Conservation (phyloP, 1,140 invertebrate genomes). For the Pentalonia nigronervosa region DNA sequence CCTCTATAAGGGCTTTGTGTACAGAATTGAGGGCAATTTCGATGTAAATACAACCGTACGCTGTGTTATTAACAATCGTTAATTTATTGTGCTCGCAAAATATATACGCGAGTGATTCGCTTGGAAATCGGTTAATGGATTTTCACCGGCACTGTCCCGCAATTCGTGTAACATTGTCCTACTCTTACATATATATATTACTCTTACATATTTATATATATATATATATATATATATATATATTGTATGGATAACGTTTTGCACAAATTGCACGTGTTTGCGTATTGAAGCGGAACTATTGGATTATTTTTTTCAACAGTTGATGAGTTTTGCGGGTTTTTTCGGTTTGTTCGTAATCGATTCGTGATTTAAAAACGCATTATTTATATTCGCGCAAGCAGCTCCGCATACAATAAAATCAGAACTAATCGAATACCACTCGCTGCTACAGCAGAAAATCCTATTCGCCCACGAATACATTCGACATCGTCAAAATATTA, state of each 20-base stretch:
- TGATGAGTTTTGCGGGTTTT: conserved; percentile 6
- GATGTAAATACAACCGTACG: not conserved
- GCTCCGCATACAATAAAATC: not conserved
- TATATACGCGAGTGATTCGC: not conserved
- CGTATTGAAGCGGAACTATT: conserved; percentile 3
- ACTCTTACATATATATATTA: not conserved
- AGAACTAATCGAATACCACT: not conserved
- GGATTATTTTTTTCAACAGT: not conserved
- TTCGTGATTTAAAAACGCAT: conserved; percentile 12
- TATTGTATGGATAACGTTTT: not conserved
- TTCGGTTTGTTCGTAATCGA: not conserved
- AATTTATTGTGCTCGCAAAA: not conserved
- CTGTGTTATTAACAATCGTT: not conserved
- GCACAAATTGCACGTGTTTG: not conserved
- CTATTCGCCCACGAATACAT: not conserved
- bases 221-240: not conserved
- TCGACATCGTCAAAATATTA: not conserved
- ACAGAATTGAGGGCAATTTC: not conserved
- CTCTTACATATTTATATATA: not conserved
- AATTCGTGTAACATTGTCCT: not conserved
- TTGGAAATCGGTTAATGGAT: conserved; percentile 46
- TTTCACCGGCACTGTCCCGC: not conserved
- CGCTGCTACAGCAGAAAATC: not conserved
- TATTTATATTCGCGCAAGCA: not conserved
- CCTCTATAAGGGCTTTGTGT: not conserved